Conservation (phyloP, 2,113 vertebrate species). For the Xenotilapia longispinis region DNA sequence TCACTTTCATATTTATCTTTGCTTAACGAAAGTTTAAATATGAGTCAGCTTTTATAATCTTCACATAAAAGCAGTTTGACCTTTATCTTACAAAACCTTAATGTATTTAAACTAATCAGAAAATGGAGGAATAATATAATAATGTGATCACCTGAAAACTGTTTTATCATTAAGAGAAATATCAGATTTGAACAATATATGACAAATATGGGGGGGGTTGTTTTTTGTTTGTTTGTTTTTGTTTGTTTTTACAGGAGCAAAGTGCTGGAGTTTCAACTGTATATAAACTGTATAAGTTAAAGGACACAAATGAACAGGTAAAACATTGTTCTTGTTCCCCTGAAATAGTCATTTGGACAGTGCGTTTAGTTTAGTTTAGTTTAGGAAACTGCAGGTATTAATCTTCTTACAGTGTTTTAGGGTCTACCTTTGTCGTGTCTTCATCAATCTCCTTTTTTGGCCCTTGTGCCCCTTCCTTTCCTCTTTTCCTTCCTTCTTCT, state of each 20-base stretch:
- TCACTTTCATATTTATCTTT: background rate
- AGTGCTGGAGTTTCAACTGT: conserved; percentile 66
- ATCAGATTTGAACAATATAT: background rate
- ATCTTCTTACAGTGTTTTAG: background rate
- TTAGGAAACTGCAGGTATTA: background rate
- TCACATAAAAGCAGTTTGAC: background rate
- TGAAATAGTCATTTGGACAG: background rate
- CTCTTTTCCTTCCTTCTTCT: background rate
- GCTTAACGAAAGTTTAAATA: background rate
- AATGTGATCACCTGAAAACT: background rate
- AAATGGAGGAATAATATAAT: background rate
- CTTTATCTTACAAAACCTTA: background rate
- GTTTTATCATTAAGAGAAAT: background rate
- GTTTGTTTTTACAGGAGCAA: conserved; percentile 56
- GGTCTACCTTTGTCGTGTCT: background rate
- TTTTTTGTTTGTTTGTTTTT: background rate
- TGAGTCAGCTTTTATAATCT: background rate
- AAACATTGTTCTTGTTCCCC: background rate
- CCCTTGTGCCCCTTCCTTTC: background rate
- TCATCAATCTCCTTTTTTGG: background rate
- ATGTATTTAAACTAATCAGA: background rate
- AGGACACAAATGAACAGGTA: conserved; percentile 22
- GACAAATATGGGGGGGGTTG: background rate
- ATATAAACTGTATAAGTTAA: background rate
- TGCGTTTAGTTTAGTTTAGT: background rate